Conservation (phyloP, 2,797 vertebrate genomes). For the Diglossa cyanea region DNA sequence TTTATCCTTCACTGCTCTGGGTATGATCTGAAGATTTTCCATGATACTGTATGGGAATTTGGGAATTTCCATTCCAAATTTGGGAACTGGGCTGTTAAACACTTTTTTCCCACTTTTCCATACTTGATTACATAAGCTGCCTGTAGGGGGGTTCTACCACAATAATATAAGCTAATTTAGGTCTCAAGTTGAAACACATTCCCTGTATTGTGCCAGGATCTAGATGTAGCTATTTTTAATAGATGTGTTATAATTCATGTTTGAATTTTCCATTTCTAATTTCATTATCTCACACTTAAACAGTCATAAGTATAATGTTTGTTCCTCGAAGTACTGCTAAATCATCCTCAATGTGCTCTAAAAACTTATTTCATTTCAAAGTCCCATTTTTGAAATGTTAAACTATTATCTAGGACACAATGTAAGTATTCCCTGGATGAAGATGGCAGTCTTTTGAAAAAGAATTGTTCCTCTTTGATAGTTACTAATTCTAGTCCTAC, state of each 20-base stretch:
- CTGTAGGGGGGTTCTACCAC: not conserved
- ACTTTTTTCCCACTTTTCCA: accelerated
- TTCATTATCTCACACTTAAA: not conserved
- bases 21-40: not conserved
- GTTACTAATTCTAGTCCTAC: constrained; percentile 26
- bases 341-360: not conserved
- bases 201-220: not conserved
- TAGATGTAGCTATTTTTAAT: not conserved
- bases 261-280: constrained; percentile 7
- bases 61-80: not conserved
- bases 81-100: not conserved
- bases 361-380: constrained; percentile 25
- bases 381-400: constrained; percentile 14
- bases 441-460: constrained; percentile 16
- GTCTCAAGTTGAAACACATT: not conserved
- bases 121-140: not conserved
- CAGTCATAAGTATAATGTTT: not conserved
- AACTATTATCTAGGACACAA: constrained; percentile 12
- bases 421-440: constrained; percentile 10
- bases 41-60: not conserved
- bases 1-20: not conserved
- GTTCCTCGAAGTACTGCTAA: not conserved
- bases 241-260: not conserved
- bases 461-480: not conserved
- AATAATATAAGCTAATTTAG: not conserved